A percentile compares a stretch with the other conserved stretches of the same genome.
phyloP scores from a whole-genome alignment of 53 echinoderm and acorn worm species.

The Pentamera pediparva region DNA sequence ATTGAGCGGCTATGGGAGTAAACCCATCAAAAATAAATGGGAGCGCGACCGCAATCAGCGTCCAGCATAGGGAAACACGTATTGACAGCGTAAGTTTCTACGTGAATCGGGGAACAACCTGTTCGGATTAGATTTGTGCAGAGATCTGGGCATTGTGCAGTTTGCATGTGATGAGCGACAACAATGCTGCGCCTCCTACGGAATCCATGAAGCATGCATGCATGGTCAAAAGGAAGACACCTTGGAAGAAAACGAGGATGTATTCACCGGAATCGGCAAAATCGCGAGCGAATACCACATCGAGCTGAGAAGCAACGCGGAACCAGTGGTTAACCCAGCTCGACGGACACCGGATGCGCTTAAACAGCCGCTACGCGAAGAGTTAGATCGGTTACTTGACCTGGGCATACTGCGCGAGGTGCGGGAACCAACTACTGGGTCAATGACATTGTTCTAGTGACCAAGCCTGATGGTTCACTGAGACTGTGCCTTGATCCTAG shows the following conservation, averaged over 20 bases:
- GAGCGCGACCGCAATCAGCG: not conserved
- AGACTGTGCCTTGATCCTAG: conserved; percentile 24
- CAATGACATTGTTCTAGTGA: not conserved
- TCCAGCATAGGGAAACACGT: not conserved
- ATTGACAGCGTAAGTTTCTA: not conserved
- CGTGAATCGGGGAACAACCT: not conserved
- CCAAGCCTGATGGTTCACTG: not conserved
- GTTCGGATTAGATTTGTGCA: conserved; percentile 23
- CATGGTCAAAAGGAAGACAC: not conserved
- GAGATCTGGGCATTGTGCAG: conserved; percentile 12
- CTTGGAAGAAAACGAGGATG: not conserved
- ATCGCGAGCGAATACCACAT: conserved; percentile 11
- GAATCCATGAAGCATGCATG: not conserved
- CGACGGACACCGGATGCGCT: conserved; percentile 14
- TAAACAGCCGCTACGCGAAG: not conserved
- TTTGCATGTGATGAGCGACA: not conserved
- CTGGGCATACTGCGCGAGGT: conserved; percentile 5
- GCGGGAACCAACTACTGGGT: conserved; percentile 5
- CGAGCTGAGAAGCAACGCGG: conserved; percentile 13
- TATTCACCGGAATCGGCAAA: conserved; percentile 5
- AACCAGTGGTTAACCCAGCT: conserved; percentile 23
- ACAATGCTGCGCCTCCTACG: not conserved
- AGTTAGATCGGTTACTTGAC: not conserved
- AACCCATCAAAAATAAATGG: conserved; percentile 9
- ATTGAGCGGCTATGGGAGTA: conserved; percentile 16